Conservation (phyloP, 2,888 invertebrate genomes). For the Keiferia lycopersicella region DNA sequence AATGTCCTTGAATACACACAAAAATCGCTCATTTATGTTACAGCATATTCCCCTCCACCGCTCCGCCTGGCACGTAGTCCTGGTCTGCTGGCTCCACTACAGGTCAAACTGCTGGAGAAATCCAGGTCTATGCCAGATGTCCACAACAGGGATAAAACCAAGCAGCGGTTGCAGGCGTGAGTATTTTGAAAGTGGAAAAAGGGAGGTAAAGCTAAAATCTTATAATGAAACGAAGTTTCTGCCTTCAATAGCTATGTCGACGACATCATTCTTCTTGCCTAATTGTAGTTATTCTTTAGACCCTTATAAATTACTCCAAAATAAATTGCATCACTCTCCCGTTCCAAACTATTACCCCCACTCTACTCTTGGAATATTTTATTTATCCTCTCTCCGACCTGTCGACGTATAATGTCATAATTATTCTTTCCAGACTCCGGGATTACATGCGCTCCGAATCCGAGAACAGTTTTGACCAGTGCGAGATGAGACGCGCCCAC, state of each 20-base stretch:
- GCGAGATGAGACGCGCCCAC: conserved; percentile 83
- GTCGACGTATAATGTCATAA: too few species aligned
- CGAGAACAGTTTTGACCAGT: conserved; percentile 87
- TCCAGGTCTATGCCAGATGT: conserved; percentile 93
- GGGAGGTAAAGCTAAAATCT: not conserved
- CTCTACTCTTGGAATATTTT: too few species aligned
- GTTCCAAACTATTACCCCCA: too few species aligned
- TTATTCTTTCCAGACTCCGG: conserved; percentile 77
- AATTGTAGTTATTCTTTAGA: too few species aligned
- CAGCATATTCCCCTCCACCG: conserved; percentile 31
- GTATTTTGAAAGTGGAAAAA: conserved; percentile 47
- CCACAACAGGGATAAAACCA: conserved; percentile 86
- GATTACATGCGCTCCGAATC: conserved; percentile 90
- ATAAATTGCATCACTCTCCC: too few species aligned
- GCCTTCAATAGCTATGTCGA: too few species aligned
- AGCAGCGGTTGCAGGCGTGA: conserved; percentile 86
- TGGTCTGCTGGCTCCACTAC: conserved; percentile 59
- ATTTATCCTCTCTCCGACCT: too few species aligned
- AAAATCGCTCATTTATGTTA: not conserved
- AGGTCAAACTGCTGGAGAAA: conserved; percentile 86
- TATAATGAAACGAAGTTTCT: too few species aligned
- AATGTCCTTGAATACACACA: too few species aligned
- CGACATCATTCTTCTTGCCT: too few species aligned
- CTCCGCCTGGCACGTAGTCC: conserved; percentile 16
- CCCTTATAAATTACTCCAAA: too few species aligned